Base-by-base conservation (phyloP, 2,888 invertebrate species). In the Ormyrus rosae region DNA sequence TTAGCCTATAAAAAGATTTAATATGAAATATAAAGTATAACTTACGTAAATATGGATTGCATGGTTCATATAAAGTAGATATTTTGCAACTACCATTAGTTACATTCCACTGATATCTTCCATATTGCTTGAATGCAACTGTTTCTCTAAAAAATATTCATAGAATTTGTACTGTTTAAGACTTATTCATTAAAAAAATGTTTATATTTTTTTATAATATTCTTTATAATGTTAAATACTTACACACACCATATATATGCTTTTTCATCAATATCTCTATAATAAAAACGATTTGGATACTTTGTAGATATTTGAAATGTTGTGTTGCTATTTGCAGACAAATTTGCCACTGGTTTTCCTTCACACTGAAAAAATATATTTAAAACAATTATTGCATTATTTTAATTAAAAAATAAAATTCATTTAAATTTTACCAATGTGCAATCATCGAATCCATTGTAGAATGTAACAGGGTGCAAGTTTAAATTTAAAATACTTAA, bases 61-160 rank as follows among this genome's bases (percentile, higher is more conserved):
- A 80, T 68, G 91, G 87, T 77, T 88, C 83, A 56, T 78, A 82
- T 50, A 88, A 81, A 7, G 84, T 83, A 73, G 89, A 87, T 80
- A 90, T 83, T 6, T 81, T 10, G 0, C 88, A 87, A 80, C 91
- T 91, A 19, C 53, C 48, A 3, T 82, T 34, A 0, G 88, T 86
- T 71, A 91, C 83, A 84, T 91, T 91, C 90, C 90, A 91, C 53
- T 89, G 87, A 83, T 91, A 91, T 64, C 85, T 84, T 7, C 91
- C 91, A 83, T 91, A 87, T 80, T 91, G 90, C 76, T 86, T 86
- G 76, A 91, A 91, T 64, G 76, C 34, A 53, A 76, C 78, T 51
- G 78, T 74, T 50, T 46, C 46, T 11, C 82, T 81, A 53, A 55
- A 80, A 67, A 10, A 65, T 6, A 72, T 64, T 1, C 9, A 11